Conservation (phyloP, 2,797 vertebrate genomes). For the Lerista edwardsae region DNA sequence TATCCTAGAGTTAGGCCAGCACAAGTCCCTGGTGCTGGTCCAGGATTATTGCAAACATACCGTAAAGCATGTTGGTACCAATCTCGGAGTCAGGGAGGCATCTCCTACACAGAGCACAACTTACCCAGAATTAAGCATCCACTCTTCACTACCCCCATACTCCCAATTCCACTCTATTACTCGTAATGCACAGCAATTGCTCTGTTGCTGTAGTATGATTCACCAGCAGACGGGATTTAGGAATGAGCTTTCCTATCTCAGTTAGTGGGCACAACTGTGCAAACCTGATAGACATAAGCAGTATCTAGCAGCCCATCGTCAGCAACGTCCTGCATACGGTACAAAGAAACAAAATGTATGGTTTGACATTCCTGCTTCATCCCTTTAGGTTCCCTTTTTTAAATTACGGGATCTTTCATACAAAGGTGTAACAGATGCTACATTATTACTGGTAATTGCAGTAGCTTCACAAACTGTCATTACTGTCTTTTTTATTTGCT, state of each 20-base stretch:
- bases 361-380: not conserved
- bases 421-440: constrained; percentile 29
- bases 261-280: not conserved
- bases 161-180: not conserved
- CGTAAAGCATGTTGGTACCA: no score
- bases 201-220: not conserved
- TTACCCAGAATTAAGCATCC: not conserved
- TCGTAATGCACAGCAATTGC: not conserved
- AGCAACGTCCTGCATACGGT: not conserved
- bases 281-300: not conserved
- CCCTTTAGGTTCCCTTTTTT: not conserved
- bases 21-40: no score
- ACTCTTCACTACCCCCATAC: not conserved
- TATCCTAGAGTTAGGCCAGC: no score
- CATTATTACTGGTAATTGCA: not conserved
- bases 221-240: not conserved
- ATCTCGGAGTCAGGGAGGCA: no score
- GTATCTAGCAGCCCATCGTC: not conserved
- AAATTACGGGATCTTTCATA: constrained; percentile 14
- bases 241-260: not conserved
- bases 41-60: no score
- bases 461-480: not conserved
- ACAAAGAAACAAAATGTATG: not conserved
- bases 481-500: constrained; percentile 11
- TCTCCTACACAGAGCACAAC: not conserved